Percentiles rank a stretch among this genome's conserved stretches.
phyloP scores from a whole-genome alignment of 2,797 vertebrate species.

The Sebastes hubbsi region DNA sequence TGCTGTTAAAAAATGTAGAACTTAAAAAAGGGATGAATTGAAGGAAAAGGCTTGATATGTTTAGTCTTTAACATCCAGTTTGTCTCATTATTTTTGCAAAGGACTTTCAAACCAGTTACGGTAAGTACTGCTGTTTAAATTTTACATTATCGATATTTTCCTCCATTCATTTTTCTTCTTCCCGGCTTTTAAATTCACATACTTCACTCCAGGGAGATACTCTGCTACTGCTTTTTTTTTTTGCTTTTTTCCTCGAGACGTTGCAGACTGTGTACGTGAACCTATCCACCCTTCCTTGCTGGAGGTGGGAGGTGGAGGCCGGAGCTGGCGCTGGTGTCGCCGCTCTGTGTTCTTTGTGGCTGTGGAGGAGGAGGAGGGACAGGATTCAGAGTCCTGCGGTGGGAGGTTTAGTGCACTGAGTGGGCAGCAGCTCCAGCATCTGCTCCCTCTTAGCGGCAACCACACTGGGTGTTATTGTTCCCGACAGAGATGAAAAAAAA shows the following conservation, averaged over 20 bases:
- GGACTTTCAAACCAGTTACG: background rate
- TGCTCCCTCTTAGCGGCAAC: constrained; percentile 82
- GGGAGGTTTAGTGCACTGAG: constrained; percentile 77
- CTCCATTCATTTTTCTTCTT: background rate
- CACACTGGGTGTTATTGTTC: constrained; percentile 85
- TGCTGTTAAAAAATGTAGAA: background rate
- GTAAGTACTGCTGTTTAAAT: background rate
- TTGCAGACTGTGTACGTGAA: constrained; percentile 51
- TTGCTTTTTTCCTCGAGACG: background rate
- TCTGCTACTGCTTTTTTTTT: background rate
- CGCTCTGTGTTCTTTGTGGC: constrained; percentile 70
- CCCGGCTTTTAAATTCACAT: background rate
- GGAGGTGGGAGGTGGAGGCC: constrained; percentile 61
- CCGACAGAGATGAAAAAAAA: constrained; percentile 71
- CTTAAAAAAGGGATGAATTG: background rate
- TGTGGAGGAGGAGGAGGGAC: constrained; percentile 59
- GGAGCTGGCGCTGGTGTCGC: constrained; percentile 66
- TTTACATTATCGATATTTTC: background rate
- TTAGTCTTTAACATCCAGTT: background rate
- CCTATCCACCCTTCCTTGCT: constrained; percentile 67
- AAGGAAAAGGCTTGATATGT: background rate
- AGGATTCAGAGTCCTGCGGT: constrained; percentile 68
- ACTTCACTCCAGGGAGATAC: background rate
- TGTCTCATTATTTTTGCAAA: background rate
- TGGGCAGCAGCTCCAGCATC: constrained; percentile 80